These are phyloP conservation scores for Pararge aegeria DNA, from an alignment of 1,140 invertebrate species.

Conservation along the genomic window DNA sequence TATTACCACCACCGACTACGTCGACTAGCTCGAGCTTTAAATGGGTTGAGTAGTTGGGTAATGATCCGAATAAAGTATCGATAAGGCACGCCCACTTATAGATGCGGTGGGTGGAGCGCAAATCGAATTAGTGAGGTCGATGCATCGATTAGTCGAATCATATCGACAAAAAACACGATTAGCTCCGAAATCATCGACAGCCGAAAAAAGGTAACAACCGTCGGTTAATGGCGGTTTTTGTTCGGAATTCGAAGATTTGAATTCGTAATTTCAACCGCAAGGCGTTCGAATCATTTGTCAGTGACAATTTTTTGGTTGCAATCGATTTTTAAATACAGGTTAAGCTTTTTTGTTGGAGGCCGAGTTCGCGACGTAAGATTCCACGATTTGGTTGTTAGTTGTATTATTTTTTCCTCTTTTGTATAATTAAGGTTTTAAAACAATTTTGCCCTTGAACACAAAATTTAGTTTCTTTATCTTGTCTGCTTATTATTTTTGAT, in stretches of 20 bases:
- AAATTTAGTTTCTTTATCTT: neutral
- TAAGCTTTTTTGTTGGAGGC: constrained; percentile 49
- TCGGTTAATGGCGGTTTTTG: constrained; percentile 73
- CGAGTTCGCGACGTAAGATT: constrained; percentile 34
- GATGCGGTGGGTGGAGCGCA: constrained; percentile 59
- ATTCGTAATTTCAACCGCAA: constrained; percentile 76
- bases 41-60: constrained; percentile 36
- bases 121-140: constrained; percentile 70
- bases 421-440: constrained; percentile 27
- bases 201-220: constrained; percentile 68
- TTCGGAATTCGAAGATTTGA: constrained; percentile 76
- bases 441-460: constrained; percentile 5
- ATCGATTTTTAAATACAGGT: constrained; percentile 76
- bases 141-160: constrained; percentile 68
- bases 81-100: constrained; percentile 67
- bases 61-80: constrained; percentile 60
- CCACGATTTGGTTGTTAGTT: constrained; percentile 31
- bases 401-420: constrained; percentile 25
- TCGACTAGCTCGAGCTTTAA: constrained; percentile 16
- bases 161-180: constrained; percentile 73
- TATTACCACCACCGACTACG: constrained; percentile 7
- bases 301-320: constrained; percentile 77
- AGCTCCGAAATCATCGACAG: constrained; percentile 71
- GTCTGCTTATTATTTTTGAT: too few relatives aligned
- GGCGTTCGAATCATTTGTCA: constrained; percentile 76